phyloP scores from a whole-genome alignment of 2,888 invertebrate genomes.

The Halictus ligatus region DNA sequence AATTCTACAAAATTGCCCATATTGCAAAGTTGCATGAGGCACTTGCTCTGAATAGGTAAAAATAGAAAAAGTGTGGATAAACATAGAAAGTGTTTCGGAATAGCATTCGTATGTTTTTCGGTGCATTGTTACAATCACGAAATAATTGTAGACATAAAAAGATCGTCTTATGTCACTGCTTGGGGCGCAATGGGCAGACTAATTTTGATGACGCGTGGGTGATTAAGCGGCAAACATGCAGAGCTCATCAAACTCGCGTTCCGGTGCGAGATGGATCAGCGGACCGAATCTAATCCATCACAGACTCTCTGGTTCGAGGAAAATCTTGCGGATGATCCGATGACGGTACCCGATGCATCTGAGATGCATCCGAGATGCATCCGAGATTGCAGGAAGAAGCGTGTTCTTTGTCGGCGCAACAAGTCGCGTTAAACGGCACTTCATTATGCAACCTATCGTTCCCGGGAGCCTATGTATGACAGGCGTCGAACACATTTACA shows the following conservation, averaged over 20 bases:
- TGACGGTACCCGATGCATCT: background rate
- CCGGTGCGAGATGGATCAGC: background rate
- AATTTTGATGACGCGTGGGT: no score
- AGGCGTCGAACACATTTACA: constrained; percentile 33
- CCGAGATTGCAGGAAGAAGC: constrained; percentile 43
- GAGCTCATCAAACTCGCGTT: background rate
- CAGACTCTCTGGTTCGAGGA: background rate
- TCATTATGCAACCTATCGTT: constrained; percentile 41
- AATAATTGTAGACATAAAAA: no score
- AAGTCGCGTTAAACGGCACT: constrained; percentile 35
- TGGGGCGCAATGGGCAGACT: no score
- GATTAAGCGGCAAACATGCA: no score
- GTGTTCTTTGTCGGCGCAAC: constrained; percentile 46
- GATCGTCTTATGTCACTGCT: no score
- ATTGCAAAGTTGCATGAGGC: no score
- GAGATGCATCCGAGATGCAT: background rate
- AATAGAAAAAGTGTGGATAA: no score
- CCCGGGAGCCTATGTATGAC: constrained; percentile 11
- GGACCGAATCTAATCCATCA: background rate
- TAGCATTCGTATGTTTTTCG: no score
- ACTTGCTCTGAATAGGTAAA: no score
- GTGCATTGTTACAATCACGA: no score
- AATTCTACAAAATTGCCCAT: no score
- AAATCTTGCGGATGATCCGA: background rate
- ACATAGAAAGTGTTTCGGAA: no score